Conservation (phyloP, 2,113 vertebrate genomes). For the Chaetorhynchus papuensis region DNA sequence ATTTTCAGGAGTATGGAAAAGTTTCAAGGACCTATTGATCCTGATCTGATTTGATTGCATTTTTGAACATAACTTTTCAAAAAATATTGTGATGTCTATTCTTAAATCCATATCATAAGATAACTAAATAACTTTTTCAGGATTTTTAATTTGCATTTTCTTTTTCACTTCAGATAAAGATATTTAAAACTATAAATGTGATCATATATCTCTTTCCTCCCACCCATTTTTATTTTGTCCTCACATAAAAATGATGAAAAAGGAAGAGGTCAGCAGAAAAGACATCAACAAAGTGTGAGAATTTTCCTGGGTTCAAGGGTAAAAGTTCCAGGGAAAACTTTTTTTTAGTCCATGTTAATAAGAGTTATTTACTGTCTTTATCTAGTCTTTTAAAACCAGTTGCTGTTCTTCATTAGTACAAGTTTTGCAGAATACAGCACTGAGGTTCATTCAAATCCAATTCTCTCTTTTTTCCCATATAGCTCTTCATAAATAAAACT, state of each 20-base stretch:
- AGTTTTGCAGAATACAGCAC: not conserved
- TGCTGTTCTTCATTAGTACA: not conserved
- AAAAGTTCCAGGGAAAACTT: not conserved
- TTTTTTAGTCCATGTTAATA: not conserved
- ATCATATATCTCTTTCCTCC: not conserved
- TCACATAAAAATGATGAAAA: not conserved
- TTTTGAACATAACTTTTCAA: not conserved
- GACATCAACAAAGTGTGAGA: accelerated
- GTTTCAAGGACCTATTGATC: not conserved
- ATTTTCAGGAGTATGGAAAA: not conserved
- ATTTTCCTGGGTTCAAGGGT: not conserved
- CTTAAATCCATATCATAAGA: not conserved
- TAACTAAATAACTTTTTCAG: not conserved
- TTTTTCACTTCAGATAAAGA: not conserved
- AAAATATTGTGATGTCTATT: not conserved
- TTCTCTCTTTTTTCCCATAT: not conserved
- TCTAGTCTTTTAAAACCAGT: not conserved
- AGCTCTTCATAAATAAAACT: not conserved
- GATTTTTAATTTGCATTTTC: not conserved
- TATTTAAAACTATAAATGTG: not conserved
- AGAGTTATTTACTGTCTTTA: not conserved
- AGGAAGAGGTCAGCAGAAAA: not conserved
- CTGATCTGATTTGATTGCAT: not conserved
- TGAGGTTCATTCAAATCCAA: not conserved
- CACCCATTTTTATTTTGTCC: accelerated